Evolutionary conservation across 2,113 vertebrate species (phyloP), one percentile per base, ranked within the genome.

Genomic region (Diadophis punctatus): DNA sequence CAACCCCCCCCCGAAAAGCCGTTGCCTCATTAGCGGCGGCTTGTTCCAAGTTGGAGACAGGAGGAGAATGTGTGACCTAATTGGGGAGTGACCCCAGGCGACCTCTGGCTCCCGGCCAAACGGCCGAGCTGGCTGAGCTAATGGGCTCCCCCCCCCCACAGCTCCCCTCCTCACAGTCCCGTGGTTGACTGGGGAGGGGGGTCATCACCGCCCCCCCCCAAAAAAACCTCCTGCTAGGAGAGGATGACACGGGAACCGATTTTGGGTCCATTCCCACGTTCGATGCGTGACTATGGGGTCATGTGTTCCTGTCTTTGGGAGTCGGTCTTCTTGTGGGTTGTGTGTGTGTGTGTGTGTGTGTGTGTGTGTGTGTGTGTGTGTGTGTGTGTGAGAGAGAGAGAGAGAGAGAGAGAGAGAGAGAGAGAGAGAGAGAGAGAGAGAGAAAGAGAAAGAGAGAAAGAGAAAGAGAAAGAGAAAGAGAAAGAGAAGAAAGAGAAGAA

Each of bases 11-110:
- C 56, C 56, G 4, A 53, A 86, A 20, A 20, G 34, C 68, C 1
- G 10, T 22, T 0, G 22, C 52, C 90, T 52, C 52, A 56, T 91
- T 88, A 91, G 63, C 86, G 0, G 11, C 0, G 58, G 43, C 27
- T 27, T 48, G 58, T 88, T 48, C 52, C 30, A n/a, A 34, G 53
- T 53, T 27, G 63, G 90, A 58, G 86, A 85, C 53, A 85, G 93
- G 53, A 91, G 86, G 63, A 91, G 48, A 88, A 89, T 91, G 88
- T 46, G 53, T 91, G 93, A 93, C 93, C 93, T 93, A 89, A 93
- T 91, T 93, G 90, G 53, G 90, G 90, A 88, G 23, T 93, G 93
- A 91, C 90, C 93, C 93, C 93, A 86, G 46, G 12, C 2, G 86
- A 93, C 93, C 90, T 12, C 93, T 85, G 53, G 86, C 86, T 60